Conservation (phyloP, 2,797 vertebrate species). For the Neosalanx taihuensis region DNA sequence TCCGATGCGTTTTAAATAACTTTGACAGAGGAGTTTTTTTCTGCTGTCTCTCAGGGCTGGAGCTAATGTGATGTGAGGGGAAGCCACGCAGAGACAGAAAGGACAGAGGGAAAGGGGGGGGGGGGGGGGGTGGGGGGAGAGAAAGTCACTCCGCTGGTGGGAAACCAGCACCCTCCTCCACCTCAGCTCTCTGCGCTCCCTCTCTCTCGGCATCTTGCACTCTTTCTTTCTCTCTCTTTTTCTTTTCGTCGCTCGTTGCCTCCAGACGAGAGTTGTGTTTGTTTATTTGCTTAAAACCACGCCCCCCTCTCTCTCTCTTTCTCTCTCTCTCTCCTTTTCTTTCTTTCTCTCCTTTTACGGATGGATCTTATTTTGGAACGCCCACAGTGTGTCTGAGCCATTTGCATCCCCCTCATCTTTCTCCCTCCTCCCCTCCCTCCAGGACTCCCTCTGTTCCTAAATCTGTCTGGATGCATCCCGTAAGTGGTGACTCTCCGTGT, state of each 20-base stretch:
- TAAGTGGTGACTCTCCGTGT: not conserved
- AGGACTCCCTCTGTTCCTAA: not conserved
- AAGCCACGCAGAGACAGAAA: conserved; percentile 72
- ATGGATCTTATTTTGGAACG: conserved; percentile 39
- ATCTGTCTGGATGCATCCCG: not conserved
- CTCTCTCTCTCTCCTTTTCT: conserved; percentile 45
- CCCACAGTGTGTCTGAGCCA: conserved; percentile 70
- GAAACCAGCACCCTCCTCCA: conserved; percentile 58
- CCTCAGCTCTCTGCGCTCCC: conserved; percentile 52
- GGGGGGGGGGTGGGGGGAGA: conserved; percentile 57
- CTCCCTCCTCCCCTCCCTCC: conserved; percentile 25
- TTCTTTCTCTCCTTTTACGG: conserved; percentile 64
- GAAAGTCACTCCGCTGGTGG: conserved; percentile 73
- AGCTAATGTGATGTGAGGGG: conserved; percentile 79
- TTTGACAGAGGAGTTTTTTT: conserved; percentile 76
- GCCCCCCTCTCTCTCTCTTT: conserved; percentile 28
- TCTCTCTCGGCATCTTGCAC: conserved; percentile 60
- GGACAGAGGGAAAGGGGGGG: conserved; percentile 61
- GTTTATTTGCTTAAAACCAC: conserved; percentile 7
- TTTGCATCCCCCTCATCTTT: conserved; percentile 74
- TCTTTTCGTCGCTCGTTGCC: conserved; percentile 28
- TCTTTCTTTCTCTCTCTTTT: conserved; percentile 16
- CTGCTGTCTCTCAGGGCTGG: conserved; percentile 67
- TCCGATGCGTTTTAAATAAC: conserved; percentile 76
- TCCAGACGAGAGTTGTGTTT: not conserved